phyloP scores from a whole-genome alignment of 2,888 invertebrate species.

The Campopleginae sp. region DNA sequence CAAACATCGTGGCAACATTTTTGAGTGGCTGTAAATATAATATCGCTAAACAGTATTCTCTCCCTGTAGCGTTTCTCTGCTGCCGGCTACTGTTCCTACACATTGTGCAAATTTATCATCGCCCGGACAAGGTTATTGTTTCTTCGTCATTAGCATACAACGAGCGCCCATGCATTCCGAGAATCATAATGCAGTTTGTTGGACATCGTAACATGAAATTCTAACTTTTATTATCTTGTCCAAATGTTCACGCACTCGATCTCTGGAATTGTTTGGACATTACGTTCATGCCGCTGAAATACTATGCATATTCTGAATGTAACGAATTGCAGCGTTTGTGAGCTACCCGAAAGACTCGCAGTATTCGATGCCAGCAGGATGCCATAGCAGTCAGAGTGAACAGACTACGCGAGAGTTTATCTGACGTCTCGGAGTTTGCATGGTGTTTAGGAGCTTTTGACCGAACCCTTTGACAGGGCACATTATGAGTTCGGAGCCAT shows the following conservation, averaged over 20 bases:
- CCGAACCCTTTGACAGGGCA: neutral
- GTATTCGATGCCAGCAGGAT: neutral
- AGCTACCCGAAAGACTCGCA: neutral
- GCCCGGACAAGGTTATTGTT: slow-evolving; percentile 10
- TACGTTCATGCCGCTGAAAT: neutral
- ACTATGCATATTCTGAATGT: too few species aligned
- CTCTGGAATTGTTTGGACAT: too few species aligned
- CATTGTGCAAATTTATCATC: slow-evolving; percentile 6
- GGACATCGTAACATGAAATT: neutral
- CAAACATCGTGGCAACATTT: neutral
- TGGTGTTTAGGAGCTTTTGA: neutral
- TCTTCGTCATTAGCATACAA: slow-evolving; percentile 11
- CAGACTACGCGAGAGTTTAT: neutral
- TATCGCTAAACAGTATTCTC: neutral
- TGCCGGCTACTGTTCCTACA: neutral
- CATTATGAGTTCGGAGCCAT: neutral
- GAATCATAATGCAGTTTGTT: neutral
- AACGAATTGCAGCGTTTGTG: neutral
- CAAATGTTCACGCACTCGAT: neutral
- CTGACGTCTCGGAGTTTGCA: slow-evolving; percentile 8
- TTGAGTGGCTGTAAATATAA: neutral
- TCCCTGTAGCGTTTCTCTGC: neutral
- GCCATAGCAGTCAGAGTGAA: too few species aligned
- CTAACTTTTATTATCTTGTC: neutral
- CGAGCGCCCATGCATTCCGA: neutral